Evolutionary conservation across 2,888 invertebrate species (phyloP), one percentile per base, ranked within the genome.

Genomic region (Oegoconia quadripuncta): DNA sequence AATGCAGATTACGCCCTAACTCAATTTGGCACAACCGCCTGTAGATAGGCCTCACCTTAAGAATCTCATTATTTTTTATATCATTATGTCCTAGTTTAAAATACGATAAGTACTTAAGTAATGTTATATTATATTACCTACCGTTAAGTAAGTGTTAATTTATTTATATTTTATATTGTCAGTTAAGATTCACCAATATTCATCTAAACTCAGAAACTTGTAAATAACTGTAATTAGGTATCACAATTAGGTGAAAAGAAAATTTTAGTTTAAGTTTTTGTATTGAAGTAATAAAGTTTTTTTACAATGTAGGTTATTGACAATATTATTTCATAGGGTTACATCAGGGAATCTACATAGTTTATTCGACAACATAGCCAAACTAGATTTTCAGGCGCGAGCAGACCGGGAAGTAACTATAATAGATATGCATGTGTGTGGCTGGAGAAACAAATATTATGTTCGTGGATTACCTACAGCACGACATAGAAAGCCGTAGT

Each of bases 81-180:
- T 3, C 1, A 4, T 3, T 14, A 28, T 12, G 14, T 28, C 27
- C 6, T 27, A 27, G 12, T 27, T 14, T 28, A n/a, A n/a, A n/a
- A n/a, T n/a, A n/a, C n/a, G n/a, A n/a, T n/a, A n/a, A n/a, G n/a
- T 30, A 30, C 15, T 11, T 30, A 7, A 30, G 3, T 15, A 28
- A 30, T 30, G 3, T 18, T 16, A n/a, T n/a, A n/a, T n/a, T n/a
- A n/a, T n/a, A n/a, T n/a, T n/a, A n/a, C n/a, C n/a, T n/a, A n/a
- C n/a, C n/a, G n/a, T n/a, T n/a, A n/a, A n/a, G n/a, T 65, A 67
- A 67, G 64, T 60, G 58, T 69, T 69, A 66, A 68, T 58, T 69
- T 69, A 69, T 69, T 67, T 53, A 50, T 59, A 58, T 37, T 42
- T 9, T 26, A 4, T 14, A 17, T 34, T 11, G 14, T 9, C 2